A percentile compares a stretch with the other conserved stretches of the same genome.
These are phyloP conservation scores for Corythoichthys haematopterus DNA, from an alignment of 2,113 vertebrate genomes.

Conservation along the genomic window DNA sequence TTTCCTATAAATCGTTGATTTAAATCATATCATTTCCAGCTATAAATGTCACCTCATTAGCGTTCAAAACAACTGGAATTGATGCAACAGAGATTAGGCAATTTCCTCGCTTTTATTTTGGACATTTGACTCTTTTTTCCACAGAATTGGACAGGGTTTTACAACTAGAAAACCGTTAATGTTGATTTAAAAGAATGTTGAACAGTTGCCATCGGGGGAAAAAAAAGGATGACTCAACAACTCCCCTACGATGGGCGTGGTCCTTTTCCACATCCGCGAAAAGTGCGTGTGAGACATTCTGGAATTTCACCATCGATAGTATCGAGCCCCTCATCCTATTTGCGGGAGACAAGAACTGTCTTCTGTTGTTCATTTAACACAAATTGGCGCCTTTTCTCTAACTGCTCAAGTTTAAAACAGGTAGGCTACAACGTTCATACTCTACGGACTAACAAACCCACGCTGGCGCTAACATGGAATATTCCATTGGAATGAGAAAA, in stretches of 20 bases:
- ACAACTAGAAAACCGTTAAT: not conserved
- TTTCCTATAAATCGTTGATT: not conserved
- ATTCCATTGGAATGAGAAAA: not conserved
- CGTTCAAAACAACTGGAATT: not conserved
- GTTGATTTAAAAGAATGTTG: not conserved
- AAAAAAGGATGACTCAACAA: conserved; percentile 18
- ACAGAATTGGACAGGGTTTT: not conserved
- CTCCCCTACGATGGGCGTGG: conserved; percentile 37
- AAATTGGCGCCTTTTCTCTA: not conserved
- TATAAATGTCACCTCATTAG: not conserved
- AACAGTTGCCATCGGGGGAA: not conserved
- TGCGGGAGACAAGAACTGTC: conserved; percentile 24
- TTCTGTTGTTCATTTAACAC: not conserved
- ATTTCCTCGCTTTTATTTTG: not conserved
- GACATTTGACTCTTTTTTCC: not conserved
- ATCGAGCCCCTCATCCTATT: not conserved
- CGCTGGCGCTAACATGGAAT: not conserved
- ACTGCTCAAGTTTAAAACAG: too few species aligned
- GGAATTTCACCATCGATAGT: conserved; percentile 4
- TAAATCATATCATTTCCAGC: not conserved
- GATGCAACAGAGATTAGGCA: not conserved
- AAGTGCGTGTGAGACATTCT: conserved; percentile 31
- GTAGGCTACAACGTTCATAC: not conserved
- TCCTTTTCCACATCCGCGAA: conserved; percentile 2
- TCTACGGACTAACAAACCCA: not conserved